These are phyloP conservation scores for Pogonomyrmex californicus DNA, from an alignment of 1,140 invertebrate genomes.

Conservation along the genomic window DNA sequence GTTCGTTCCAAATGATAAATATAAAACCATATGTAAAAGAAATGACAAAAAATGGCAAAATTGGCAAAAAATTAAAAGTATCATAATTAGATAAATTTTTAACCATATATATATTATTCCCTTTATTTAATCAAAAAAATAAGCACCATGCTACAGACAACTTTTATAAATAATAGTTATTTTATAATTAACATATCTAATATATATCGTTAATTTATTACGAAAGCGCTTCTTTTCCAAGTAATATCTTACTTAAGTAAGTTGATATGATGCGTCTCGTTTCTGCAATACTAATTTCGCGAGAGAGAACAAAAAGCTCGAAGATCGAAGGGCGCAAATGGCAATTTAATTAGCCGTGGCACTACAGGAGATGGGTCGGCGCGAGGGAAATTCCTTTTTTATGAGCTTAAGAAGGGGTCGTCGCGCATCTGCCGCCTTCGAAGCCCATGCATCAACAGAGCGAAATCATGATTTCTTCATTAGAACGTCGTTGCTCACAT, in stretches of 20 bases:
- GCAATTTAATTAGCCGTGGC: conserved; percentile 71
- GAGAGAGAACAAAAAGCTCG: conserved; percentile 42
- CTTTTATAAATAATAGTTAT: not conserved
- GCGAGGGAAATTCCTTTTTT: conserved; percentile 67
- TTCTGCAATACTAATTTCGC: conserved; percentile 52
- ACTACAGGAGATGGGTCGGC: conserved; percentile 56
- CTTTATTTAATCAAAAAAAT: not conserved
- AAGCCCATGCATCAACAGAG: conserved; percentile 71
- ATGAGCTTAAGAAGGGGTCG: conserved; percentile 50
- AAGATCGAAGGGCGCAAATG: conserved; percentile 64
- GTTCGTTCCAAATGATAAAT: not conserved
- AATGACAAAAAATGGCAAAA: not conserved
- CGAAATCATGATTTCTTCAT: conserved; percentile 76
- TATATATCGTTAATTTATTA: not conserved
- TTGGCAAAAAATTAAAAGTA: not conserved
- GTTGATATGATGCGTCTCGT: not conserved
- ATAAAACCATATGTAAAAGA: not conserved
- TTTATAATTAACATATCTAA: not conserved
- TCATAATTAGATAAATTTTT: not conserved
- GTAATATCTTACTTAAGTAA: conserved; percentile 4
- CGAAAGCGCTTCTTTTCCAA: not conserved
- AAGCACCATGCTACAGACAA: not conserved
- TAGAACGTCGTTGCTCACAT: conserved; percentile 68
- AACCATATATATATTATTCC: not conserved
- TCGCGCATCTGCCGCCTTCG: conserved; percentile 58